Evolutionary conservation across 2,113 vertebrate genomes (phyloP).

Genomic region (Perca flavescens): DNA sequence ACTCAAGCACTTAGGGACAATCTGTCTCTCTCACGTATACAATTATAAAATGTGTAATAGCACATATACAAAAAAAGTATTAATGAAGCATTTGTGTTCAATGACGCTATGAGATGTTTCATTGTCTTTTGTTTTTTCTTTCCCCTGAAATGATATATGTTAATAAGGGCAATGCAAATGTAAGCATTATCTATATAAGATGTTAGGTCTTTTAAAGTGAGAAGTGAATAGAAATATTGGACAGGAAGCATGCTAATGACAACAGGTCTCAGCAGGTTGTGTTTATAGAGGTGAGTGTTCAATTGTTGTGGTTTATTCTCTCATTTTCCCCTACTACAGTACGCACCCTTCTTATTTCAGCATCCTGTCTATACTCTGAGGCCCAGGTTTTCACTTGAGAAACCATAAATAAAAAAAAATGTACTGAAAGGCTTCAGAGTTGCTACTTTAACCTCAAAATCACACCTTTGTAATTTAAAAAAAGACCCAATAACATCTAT

Average conservation of each 20-base stretch:
- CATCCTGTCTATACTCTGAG: conserved; percentile 67
- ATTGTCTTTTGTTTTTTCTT: neutral
- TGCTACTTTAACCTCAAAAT: conserved; percentile 59
- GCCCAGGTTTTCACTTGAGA: conserved; percentile 40
- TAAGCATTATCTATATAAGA: neutral
- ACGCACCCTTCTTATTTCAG: conserved; percentile 46
- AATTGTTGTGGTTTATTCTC: conserved; percentile 72
- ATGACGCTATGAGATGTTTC: neutral
- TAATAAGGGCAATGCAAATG: neutral
- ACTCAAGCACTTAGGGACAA: neutral
- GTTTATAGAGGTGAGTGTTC: conserved; percentile 54
- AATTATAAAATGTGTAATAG: neutral
- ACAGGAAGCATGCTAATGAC: conserved; percentile 60
- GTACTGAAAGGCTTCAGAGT: conserved; percentile 19
- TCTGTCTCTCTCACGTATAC: too few relatives aligned
- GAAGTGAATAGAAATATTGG: conserved; percentile 39
- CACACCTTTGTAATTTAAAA: conserved; percentile 63
- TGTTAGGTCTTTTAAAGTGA: conserved; percentile 4
- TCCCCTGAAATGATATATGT: neutral
- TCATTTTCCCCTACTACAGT: conserved; percentile 54
- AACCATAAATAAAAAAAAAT: conserved; percentile 17
- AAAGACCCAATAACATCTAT: neutral
- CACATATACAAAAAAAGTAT: neutral
- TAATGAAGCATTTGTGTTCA: neutral
- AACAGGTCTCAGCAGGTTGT: conserved; percentile 28